phyloP scores from a whole-genome alignment of 1,140 invertebrate species.

The Reticulitermes speratus region DNA sequence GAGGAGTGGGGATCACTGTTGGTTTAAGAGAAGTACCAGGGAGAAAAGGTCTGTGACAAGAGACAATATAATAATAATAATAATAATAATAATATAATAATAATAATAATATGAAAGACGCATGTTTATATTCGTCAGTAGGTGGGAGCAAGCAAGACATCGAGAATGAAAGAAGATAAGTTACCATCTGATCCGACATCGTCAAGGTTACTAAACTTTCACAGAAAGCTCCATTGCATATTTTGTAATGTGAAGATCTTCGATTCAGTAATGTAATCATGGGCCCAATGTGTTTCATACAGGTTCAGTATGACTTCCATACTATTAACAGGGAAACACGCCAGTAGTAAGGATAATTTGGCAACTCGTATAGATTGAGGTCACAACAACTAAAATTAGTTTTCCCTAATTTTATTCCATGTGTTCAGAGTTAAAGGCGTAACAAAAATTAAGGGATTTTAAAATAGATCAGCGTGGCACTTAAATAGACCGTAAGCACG shows the following conservation, averaged over 20 bases:
- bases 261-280: no score
- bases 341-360: not conserved
- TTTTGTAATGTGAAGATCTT: no score
- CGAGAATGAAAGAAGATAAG: no score
- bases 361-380: not conserved
- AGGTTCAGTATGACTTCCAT: not conserved
- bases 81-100: slow-evolving; percentile 4
- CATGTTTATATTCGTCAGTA: not conserved
- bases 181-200: no score
- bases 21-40: no score
- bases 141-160: no score
- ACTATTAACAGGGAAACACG: slow-evolving; percentile 12
- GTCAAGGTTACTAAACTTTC: no score
- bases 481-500: not conserved
- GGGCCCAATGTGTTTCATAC: no score
- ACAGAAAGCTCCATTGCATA: no score
- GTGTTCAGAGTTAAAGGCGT: not conserved
- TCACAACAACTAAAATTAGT: slow-evolving; percentile 5
- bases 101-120: not conserved
- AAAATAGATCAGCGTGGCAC: not conserved
- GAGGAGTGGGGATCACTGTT: no score
- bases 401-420: not conserved
- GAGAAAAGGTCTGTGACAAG: no score
- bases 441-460: not conserved
- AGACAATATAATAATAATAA: no score